Base-by-base conservation (phyloP, 2,888 invertebrate genomes). In the Cheilosia grossa region DNA sequence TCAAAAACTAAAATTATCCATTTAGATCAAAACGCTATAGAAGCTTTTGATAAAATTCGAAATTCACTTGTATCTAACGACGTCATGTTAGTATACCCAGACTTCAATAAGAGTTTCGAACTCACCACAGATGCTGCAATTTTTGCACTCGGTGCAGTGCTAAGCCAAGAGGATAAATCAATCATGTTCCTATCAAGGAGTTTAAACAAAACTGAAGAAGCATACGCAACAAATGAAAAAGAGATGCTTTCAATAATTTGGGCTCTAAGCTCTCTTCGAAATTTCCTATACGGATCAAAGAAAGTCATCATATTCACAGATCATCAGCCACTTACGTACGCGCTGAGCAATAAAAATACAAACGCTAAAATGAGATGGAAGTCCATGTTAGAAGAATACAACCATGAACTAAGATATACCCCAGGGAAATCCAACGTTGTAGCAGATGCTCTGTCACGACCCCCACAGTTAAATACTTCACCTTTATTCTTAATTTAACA, bases 91-190 rank as follows among this genome's bases (percentile, higher is more conserved):
- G 66, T 33, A 13, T 58, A 90, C 44, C 90, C 90, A 6, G 89
- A 91, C 74, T 91, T 90, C 63, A 73, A 66, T 1, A 67, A 78
- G 33, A 33, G 42, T 15, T 82, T 81, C 21, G 54, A 70, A 10
- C 42, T 73, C 6, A 83, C 58, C 17, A 81, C 64, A 30, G 77
- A 77, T 19, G 69, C 74, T 4, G 69, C 67, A 4, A 79, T 73
- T 15, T 83, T 63, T 17, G 87, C 87, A 0, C 27, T 83, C 1
- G 79, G 86, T 4, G 86, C 79, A n/a, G 69, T 82, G n/a, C 24
- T 42, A 9, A 42, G 15, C 21, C 79, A 79, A 21, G 54, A 64
- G 1, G 10, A 21, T 4, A 56, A 33, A 54, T 70, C 53, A 66
- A 75, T 75, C 10, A 73, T 53, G 5, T 70, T 70, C n/a, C 42